These are phyloP conservation scores for Gryon sp. DNA, from an alignment of 1,140 invertebrate species.

Conservation along the genomic window DNA sequence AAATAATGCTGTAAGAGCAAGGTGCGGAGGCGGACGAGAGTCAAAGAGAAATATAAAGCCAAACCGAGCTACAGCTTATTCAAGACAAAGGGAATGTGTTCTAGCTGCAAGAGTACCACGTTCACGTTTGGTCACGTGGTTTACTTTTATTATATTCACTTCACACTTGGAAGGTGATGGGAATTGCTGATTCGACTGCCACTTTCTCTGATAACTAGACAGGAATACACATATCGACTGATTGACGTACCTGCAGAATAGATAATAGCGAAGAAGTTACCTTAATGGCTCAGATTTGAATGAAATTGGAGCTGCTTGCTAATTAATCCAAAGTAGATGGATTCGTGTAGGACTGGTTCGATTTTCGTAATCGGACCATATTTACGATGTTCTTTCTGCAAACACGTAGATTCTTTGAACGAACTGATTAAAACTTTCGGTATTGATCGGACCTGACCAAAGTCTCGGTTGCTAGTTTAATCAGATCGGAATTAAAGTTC, in stretches of 20 bases:
- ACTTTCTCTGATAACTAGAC: too few relatives aligned
- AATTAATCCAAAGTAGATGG: conserved; percentile 51
- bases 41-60: conserved; percentile 58
- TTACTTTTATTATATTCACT: conserved; percentile 32
- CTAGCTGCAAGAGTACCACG: too few relatives aligned
- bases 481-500: conserved; percentile 54
- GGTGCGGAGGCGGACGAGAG: conserved; percentile 47
- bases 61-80: conserved; percentile 60
- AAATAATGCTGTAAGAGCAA: conserved; percentile 71
- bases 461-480: conserved; percentile 47
- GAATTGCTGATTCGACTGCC: too few relatives aligned
- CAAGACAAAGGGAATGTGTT: conserved; percentile 61
- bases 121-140: neutral
- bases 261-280: conserved; percentile 20
- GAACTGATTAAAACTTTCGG: conserved; percentile 57
- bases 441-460: conserved; percentile 52
- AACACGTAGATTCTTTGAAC: conserved; percentile 42
- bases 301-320: conserved; percentile 18
- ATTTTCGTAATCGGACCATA: conserved; percentile 46
- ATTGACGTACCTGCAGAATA: neutral
- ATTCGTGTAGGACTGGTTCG: conserved; percentile 38
- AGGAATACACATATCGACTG: neutral
- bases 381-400: conserved; percentile 52
- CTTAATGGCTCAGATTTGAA: conserved; percentile 34
- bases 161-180: conserved; percentile 1